Percentiles rank a stretch among this genome's conserved stretches.
These are phyloP conservation scores for Gallinago undulata DNA, from an alignment of 2,113 vertebrate species.

Conservation along the genomic window DNA sequence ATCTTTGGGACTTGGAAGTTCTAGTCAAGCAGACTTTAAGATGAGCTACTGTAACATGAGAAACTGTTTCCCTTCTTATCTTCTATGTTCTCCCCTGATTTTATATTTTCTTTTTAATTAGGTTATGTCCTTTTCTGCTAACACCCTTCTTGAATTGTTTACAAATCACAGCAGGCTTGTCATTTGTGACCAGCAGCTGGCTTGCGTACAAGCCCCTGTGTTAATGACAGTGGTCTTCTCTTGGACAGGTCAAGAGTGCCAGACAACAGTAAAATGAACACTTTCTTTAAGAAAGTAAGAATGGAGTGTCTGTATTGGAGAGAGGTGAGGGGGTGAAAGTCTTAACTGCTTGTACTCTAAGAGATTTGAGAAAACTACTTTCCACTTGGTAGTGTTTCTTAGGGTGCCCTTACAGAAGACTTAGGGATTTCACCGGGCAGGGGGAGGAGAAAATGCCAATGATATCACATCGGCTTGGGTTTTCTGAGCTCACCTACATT, in stretches of 20 bases:
- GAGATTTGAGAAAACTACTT: not conserved
- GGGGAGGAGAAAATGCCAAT: not conserved
- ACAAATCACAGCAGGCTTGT: not conserved
- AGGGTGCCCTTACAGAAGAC: not conserved
- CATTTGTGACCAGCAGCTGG: not conserved
- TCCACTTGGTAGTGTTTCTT: not conserved
- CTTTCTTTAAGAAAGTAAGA: not conserved
- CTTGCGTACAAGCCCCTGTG: not conserved
- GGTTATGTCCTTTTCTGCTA: not conserved
- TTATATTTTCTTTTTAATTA: not conserved
- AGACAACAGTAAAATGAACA: not conserved
- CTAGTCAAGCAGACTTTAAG: not conserved
- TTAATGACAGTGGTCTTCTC: not conserved
- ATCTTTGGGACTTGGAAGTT: not conserved
- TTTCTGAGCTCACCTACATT: not conserved
- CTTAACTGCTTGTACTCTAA: not conserved
- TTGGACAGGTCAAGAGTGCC: not conserved
- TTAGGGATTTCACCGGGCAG: not conserved
- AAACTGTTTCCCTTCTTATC: not conserved
- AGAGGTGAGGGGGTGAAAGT: not conserved
- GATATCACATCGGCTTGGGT: not conserved
- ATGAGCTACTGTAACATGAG: not conserved
- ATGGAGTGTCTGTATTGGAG: fast-evolving
- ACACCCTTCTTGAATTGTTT: not conserved
- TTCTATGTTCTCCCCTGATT: not conserved